phyloP scores from a whole-genome alignment of 1,140 invertebrate genomes.

The Caenorhabditis briggsae region DNA sequence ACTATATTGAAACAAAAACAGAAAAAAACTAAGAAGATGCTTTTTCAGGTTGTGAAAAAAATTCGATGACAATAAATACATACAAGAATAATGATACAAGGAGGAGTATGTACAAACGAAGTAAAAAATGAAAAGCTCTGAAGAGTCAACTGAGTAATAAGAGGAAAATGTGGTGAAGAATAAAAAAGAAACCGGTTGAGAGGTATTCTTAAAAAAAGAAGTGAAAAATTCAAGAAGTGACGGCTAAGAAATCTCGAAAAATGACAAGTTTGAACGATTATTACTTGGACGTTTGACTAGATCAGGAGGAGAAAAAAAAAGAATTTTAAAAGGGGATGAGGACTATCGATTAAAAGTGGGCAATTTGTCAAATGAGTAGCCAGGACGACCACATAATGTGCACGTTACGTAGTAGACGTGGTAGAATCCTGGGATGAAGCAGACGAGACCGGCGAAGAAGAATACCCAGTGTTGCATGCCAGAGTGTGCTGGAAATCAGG shows the following conservation, averaged over 20 bases:
- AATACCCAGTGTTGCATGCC: conserved; percentile 63
- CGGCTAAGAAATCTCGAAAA: conserved; percentile 33
- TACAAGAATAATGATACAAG: background rate
- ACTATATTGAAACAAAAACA: background rate
- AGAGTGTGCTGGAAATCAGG: conserved; percentile 20
- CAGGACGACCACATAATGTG: conserved; percentile 62
- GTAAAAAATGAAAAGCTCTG: too few relatives aligned
- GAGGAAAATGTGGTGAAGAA: background rate
- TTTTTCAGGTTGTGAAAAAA: background rate
- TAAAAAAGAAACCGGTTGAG: conserved; percentile 23
- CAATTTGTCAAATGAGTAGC: conserved; percentile 64
- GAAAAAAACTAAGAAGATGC: background rate
- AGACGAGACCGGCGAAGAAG: conserved; percentile 64
- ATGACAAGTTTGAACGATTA: background rate
- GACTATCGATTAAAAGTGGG: conserved; percentile 61
- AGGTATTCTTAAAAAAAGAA: background rate
- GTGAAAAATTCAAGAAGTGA: background rate
- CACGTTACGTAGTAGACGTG: conserved; percentile 65
- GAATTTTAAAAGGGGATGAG: background rate
- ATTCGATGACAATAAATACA: background rate
- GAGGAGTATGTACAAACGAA: too few relatives aligned
- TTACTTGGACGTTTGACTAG: conserved; percentile 1
- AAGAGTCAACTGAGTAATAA: background rate
- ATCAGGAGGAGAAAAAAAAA: background rate
- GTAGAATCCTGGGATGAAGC: conserved; percentile 66